These are phyloP conservation scores for Nasalis larvatus DNA, from an alignment of 2,113 vertebrate species.

Conservation along the genomic window DNA sequence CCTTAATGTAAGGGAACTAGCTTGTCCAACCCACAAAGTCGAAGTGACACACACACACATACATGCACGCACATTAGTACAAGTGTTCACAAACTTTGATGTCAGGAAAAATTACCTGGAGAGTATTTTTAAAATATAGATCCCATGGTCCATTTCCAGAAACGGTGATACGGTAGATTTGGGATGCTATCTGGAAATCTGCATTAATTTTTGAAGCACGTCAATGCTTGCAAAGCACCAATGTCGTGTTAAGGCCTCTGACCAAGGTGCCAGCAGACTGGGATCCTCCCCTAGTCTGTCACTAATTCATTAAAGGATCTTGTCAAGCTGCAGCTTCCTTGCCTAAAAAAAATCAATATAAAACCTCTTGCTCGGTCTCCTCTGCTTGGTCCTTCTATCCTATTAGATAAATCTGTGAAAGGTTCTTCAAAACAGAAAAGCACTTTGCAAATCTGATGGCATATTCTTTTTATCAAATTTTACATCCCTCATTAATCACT, in stretches of 20 bases:
- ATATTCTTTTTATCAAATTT: conserved; percentile 45
- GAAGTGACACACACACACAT: not conserved
- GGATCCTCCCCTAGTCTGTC: not conserved
- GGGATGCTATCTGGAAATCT: not conserved
- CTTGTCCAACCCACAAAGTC: not conserved
- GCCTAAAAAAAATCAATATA: not conserved
- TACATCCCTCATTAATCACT: conserved; percentile 59
- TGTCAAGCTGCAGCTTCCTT: not conserved
- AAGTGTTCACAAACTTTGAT: not conserved
- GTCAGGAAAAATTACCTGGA: not conserved
- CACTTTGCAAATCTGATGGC: not conserved
- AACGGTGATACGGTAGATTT: not conserved
- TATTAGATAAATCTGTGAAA: not conserved
- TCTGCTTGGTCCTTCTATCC: not conserved
- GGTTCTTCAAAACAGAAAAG: not conserved
- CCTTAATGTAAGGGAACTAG: not conserved
- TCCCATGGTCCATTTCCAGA: not conserved
- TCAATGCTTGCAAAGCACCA: not conserved
- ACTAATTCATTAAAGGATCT: not conserved
- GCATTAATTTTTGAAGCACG: not conserved
- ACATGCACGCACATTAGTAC: not conserved
- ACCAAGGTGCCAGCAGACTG: not conserved
- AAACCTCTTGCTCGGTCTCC: not conserved
- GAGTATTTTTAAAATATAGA: not conserved
- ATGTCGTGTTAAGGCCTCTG: not conserved